phyloP scores from a whole-genome alignment of 2,888 invertebrate genomes.

The Trissonchulus latispiculum region DNA sequence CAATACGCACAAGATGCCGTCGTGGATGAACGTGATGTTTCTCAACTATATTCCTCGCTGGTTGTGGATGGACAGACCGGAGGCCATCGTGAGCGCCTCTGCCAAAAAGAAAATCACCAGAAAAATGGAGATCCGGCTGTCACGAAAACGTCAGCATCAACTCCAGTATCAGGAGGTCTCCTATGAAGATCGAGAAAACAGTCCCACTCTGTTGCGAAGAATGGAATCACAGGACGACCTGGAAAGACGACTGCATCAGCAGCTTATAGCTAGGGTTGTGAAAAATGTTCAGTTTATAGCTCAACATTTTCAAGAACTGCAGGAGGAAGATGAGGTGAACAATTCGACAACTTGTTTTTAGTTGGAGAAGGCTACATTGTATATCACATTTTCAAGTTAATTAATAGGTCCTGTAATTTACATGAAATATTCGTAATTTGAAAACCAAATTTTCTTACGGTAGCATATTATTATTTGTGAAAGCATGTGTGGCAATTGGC shows the following conservation, averaged over 20 bases:
- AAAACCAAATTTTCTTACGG: too few relatives aligned
- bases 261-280: slow-evolving; percentile 13
- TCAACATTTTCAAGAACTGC: slow-evolving; percentile 17
- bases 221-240: too few relatives aligned
- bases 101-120: too few relatives aligned
- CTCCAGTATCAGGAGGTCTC: too few relatives aligned
- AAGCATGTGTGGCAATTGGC: too few relatives aligned
- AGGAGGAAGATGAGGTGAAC: slow-evolving; percentile 22
- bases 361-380: not conserved
- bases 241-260: slow-evolving; percentile 5
- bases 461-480: too few relatives aligned
- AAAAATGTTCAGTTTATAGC: slow-evolving; percentile 22
- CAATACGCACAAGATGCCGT: not conserved
- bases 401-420: not conserved
- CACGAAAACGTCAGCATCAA: too few relatives aligned
- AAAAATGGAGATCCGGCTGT: too few relatives aligned
- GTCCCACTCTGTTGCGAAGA: too few relatives aligned
- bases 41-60: not conserved
- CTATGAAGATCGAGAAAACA: too few relatives aligned
- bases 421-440: not conserved
- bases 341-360: not conserved
- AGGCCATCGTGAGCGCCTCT: too few relatives aligned
- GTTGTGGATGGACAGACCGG: not conserved
- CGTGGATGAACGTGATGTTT: slow-evolving; percentile 10
- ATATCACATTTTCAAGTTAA: not conserved